Percentiles rank a stretch among this genome's conserved stretches.
Evolutionary conservation across 2,888 invertebrate species (phyloP).

Genomic region (Ethmia dodecea): DNA sequence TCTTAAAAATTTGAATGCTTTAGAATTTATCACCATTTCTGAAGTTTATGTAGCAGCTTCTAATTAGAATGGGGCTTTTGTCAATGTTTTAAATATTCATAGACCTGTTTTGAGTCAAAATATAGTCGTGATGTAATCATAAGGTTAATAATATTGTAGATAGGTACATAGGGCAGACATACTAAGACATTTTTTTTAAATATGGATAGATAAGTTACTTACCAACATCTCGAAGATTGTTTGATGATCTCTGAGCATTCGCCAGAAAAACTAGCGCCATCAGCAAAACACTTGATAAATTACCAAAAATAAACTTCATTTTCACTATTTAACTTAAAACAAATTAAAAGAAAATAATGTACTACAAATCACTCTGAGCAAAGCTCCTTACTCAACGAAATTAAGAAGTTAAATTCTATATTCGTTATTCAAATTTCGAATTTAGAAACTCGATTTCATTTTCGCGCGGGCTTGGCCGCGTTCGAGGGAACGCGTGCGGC

Average conservation of each 20-base stretch:
- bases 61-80: no score
- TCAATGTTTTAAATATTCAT: no score
- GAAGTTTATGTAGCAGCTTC: no score
- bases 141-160: no score
- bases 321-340: constrained; percentile 20
- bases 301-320: constrained; percentile 52
- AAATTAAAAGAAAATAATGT: background rate
- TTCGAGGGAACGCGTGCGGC: constrained; percentile 43
- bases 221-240: constrained; percentile 61
- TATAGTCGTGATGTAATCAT: no score
- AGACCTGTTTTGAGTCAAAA: no score
- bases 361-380: background rate
- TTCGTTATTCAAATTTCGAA: constrained; percentile 16
- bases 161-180: background rate
- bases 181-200: background rate
- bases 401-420: constrained; percentile 4
- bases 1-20: no score
- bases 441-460: constrained; percentile 56
- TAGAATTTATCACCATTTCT: no score
- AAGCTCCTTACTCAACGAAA: constrained; percentile 1
- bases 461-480: constrained; percentile 55
- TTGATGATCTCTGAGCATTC: constrained; percentile 61
- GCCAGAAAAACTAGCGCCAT: constrained; percentile 60
- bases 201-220: constrained; percentile 32
- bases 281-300: constrained; percentile 58